These are phyloP conservation scores for Ciconia nigra DNA, from an alignment of 2,797 vertebrate genomes.

Conservation along the genomic window DNA sequence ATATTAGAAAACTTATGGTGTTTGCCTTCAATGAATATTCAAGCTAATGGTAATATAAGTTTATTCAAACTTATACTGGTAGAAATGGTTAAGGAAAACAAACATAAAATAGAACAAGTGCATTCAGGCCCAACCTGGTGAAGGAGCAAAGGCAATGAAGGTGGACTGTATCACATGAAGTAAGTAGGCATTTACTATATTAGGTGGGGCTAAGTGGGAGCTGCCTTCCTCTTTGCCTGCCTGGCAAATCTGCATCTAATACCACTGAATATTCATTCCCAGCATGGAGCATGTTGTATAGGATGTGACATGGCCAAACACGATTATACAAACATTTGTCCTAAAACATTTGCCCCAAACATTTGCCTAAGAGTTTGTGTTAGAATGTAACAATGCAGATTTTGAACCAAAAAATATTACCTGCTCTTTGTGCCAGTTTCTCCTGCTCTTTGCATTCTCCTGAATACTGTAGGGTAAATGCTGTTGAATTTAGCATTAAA, in stretches of 20 bases:
- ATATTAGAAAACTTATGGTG: not conserved
- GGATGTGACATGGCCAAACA: not conserved
- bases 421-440: not conserved
- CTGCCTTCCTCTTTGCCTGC: not conserved
- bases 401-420: not conserved
- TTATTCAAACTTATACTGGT: not conserved
- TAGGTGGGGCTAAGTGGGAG: not conserved
- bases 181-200: not conserved
- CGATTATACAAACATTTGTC: not conserved
- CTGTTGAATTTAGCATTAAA: not conserved
- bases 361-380: not conserved
- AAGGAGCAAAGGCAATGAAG: not conserved
- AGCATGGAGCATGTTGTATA: not conserved
- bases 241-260: not conserved
- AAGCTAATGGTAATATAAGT: not conserved
- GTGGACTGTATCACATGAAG: not conserved
- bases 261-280: not conserved
- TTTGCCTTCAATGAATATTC: not conserved
- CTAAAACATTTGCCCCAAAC: not conserved
- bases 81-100: not conserved
- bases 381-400: not conserved
- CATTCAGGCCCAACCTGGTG: not conserved
- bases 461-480: not conserved
- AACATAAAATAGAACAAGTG: not conserved
- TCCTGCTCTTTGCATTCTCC: not conserved